These are phyloP conservation scores for Spodoptera littoralis DNA, from an alignment of 2,888 invertebrate genomes.

Conservation along the genomic window DNA sequence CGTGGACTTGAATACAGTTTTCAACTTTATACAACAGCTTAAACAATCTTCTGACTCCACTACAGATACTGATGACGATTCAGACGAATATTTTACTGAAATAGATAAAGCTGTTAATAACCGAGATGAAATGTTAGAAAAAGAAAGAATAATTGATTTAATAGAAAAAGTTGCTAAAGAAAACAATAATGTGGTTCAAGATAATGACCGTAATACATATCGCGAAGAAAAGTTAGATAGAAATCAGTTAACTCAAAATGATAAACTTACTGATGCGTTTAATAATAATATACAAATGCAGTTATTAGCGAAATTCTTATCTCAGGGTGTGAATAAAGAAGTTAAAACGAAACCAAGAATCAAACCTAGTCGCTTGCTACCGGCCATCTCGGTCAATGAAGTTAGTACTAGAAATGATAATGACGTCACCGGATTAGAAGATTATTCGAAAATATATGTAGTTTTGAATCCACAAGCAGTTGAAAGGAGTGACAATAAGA, in stretches of 20 bases:
- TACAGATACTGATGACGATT: slow-evolving; percentile 12
- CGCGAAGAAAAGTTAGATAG: slow-evolving; percentile 3
- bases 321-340: slow-evolving; percentile 5
- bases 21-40: slow-evolving; percentile 12
- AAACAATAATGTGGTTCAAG: neutral
- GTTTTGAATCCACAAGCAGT: slow-evolving; percentile 68
- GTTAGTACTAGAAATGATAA: slow-evolving; percentile 21
- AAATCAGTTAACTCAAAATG: slow-evolving; percentile 5
- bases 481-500: slow-evolving; percentile 57
- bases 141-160: slow-evolving; percentile 53
- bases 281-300: slow-evolving; percentile 6
- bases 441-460: slow-evolving; percentile 72
- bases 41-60: slow-evolving; percentile 23
- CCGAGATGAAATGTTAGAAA: slow-evolving; percentile 39
- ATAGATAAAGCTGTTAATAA: slow-evolving; percentile 37
- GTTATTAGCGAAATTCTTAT: slow-evolving; percentile 23
- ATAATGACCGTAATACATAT: neutral
- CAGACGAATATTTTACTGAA: slow-evolving; percentile 24
- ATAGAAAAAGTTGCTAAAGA: slow-evolving; percentile 48
- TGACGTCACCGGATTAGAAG: slow-evolving; percentile 39
- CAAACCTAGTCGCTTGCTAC: slow-evolving; percentile 20
- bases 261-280: slow-evolving; percentile 12
- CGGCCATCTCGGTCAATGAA: neutral
- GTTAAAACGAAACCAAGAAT: slow-evolving; percentile 12
- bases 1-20: slow-evolving; percentile 29